Conservation (phyloP, 2,888 invertebrate species). For the Coenonympha arcania region DNA sequence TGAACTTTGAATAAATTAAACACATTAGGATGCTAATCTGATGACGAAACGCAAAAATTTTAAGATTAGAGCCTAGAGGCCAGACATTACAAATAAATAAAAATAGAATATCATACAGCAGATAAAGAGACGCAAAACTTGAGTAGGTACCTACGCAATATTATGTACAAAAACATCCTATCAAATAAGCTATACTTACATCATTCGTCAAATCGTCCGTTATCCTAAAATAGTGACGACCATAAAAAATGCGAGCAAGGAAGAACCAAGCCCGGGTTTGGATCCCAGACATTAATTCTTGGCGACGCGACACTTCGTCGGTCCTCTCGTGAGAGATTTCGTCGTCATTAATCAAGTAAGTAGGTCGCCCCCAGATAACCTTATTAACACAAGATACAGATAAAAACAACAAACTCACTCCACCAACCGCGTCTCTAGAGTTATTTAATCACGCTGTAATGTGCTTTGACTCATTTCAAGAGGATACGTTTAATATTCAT, state of each 20-base stretch:
- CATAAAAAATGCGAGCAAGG: not conserved
- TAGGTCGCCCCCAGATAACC: constrained; percentile 30
- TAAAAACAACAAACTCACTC: constrained; percentile 18
- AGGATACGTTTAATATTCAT: constrained; percentile 25
- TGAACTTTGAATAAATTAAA: no score
- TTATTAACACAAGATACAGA: constrained; percentile 29
- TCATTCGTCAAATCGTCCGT: not conserved
- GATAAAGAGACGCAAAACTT: no score
- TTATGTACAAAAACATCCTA: not conserved
- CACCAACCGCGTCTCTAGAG: constrained; percentile 17
- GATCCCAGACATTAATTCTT: not conserved
- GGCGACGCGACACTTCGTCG: not conserved
- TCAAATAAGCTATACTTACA: not conserved
- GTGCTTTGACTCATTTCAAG: constrained; percentile 21
- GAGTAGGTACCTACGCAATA: no score
- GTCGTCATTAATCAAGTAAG: constrained; percentile 25
- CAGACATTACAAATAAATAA: no score
- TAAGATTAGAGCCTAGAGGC: no score
- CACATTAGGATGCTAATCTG: no score
- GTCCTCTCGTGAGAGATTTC: constrained; percentile 6
- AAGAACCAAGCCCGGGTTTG: no score
- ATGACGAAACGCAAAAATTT: no score
- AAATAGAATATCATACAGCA: no score
- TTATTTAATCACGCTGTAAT: constrained; percentile 23
- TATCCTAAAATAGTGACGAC: not conserved